These are phyloP conservation scores for Ecdyonurus torrentis DNA, from an alignment of 2,888 invertebrate species.

Conservation along the genomic window DNA sequence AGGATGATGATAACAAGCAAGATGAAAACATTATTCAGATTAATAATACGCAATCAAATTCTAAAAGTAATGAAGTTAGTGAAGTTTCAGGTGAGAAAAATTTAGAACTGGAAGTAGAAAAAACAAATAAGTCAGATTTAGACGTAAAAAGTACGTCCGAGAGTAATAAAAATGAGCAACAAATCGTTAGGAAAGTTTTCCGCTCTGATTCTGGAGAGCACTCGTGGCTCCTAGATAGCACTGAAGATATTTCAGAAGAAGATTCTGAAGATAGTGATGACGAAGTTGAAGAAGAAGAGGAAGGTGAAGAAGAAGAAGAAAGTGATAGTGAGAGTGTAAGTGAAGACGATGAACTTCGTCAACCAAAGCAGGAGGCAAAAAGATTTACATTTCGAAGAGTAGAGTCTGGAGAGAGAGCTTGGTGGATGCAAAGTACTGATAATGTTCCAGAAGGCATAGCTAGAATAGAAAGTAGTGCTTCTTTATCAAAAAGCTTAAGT, in stretches of 20 bases:
- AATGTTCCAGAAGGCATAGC: neutral
- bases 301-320: neutral
- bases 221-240: neutral
- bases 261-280: neutral
- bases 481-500: neutral
- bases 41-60: too few species aligned
- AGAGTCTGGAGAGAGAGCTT: slow-evolving; percentile 18
- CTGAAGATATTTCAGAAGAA: neutral
- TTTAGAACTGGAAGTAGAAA: too few species aligned
- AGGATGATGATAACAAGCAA: too few species aligned
- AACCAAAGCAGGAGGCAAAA: neutral
- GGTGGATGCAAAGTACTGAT: slow-evolving; percentile 15
- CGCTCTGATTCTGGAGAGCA: neutral
- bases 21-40: too few species aligned
- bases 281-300: neutral
- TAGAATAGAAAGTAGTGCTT: neutral
- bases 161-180: neutral
- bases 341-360: neutral
- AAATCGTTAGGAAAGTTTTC: neutral
- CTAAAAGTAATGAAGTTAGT: neutral
- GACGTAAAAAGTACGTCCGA: too few species aligned
- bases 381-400: neutral
- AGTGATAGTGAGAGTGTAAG: neutral
- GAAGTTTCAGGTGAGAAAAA: neutral
- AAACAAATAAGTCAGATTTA: too few species aligned